A percentile compares a stretch with the other conserved stretches of the same genome.
These are phyloP conservation scores for Apostichopus leukothele DNA, from an alignment of 53 echinoderm and acorn worm genomes.

Conservation along the genomic window DNA sequence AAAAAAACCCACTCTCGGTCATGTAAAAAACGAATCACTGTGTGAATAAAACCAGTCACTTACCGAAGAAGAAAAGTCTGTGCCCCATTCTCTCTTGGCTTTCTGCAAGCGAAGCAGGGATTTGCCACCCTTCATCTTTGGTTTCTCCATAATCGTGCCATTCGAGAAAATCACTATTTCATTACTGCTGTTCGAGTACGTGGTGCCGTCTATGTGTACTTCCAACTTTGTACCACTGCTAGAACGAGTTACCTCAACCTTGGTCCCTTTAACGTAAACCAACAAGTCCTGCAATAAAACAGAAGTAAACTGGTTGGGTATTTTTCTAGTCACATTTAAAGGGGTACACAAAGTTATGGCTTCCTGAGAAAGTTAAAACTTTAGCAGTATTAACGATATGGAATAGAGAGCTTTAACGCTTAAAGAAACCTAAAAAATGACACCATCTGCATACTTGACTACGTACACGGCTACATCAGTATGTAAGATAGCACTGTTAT, in stretches of 20 bases:
- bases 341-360: too few species aligned
- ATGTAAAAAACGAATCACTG: too few species aligned
- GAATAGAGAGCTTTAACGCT: too few species aligned
- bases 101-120: not conserved
- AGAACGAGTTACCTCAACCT: not conserved
- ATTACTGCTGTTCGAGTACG: conserved; percentile 10
- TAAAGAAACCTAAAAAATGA: too few species aligned
- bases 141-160: conserved; percentile 15
- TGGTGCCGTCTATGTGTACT: not conserved
- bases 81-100: not conserved
- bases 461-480: too few species aligned
- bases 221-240: not conserved
- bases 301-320: not conserved
- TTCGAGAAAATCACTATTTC: conserved; percentile 8
- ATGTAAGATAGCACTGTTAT: too few species aligned
- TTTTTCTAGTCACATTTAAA: too few species aligned
- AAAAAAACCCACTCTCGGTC: too few species aligned
- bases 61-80: not conserved
- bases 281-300: conserved; percentile 18
- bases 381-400: too few species aligned
- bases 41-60: not conserved
- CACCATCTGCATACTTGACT: too few species aligned
- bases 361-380: too few species aligned
- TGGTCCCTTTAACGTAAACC: conserved; percentile 6
- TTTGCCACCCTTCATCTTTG: not conserved